Percentiles rank a stretch among this genome's conserved stretches.
These are phyloP conservation scores for Odobenus rosmarus DNA, from an alignment of 2,113 vertebrate genomes.

Conservation along the genomic window DNA sequence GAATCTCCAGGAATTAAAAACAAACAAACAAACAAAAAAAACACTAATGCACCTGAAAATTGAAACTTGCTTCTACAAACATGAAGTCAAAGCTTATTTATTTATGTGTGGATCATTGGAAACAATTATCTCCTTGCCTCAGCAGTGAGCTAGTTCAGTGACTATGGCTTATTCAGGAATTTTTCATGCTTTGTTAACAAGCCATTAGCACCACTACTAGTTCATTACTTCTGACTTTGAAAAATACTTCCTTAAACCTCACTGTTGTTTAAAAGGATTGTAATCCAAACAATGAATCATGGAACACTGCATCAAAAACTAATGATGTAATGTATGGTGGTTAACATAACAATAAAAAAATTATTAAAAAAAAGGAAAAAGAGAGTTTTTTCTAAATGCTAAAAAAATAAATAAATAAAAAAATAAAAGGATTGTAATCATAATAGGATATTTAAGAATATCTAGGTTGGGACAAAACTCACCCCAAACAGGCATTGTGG, in stretches of 20 bases:
- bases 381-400: no score
- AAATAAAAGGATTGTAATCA: neutral
- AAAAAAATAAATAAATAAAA: no score
- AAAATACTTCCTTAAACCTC: conserved; percentile 25
- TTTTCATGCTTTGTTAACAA: conserved; percentile 68
- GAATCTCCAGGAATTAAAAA: neutral
- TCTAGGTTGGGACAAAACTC: neutral
- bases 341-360: no score
- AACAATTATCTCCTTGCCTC: conserved; percentile 13
- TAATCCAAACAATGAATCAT: no score
- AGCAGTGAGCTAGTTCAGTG: neutral
- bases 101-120: neutral
- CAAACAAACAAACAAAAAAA: neutral
- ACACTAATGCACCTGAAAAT: neutral
- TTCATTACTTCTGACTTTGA: conserved; percentile 62
- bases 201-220: neutral
- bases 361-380: no score
- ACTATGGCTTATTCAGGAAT: conserved; percentile 51
- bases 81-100: neutral
- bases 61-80: neutral
- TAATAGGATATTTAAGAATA: neutral
- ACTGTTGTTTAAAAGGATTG: neutral
- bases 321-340: no score
- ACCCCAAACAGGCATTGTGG: neutral
- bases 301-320: no score